Evolutionary conservation across 2,888 invertebrate species (phyloP).

Genomic region (Digitonthophagus gazella): DNA sequence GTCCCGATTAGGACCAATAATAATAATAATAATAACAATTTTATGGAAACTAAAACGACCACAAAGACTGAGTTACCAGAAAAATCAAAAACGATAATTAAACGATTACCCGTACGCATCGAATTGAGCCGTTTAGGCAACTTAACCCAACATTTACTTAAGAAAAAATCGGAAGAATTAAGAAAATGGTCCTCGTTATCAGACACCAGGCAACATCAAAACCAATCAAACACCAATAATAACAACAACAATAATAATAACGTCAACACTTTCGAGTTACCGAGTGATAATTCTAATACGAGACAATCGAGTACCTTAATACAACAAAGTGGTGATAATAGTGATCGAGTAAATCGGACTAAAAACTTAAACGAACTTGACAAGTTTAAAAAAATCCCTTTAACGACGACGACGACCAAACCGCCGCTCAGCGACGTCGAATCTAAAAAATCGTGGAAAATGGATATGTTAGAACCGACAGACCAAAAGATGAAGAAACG

Average conservation of each 20-base stretch:
- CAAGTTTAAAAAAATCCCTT: conserved; percentile 19
- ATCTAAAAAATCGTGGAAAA: conserved; percentile 30
- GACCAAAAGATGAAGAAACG: conserved; percentile 39
- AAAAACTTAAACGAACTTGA: conserved; percentile 34
- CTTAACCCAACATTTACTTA: conserved; percentile 41
- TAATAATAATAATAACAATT: conserved; percentile 28
- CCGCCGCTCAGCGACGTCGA: conserved; percentile 31
- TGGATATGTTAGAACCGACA: conserved; percentile 28
- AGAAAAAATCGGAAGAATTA: conserved; percentile 51
- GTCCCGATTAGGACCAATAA: conserved; percentile 38
- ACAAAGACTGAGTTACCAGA: conserved; percentile 51
- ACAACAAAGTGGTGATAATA: conserved; percentile 26
- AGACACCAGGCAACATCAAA: conserved; percentile 50
- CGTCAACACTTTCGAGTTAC: neutral
- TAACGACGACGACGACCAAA: neutral
- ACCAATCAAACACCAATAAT: neutral
- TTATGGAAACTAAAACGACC: conserved; percentile 39
- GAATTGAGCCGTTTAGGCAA: conserved; percentile 49
- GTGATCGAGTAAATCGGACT: conserved; percentile 34
- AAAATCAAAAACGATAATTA: conserved; percentile 30
- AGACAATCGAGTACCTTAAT: conserved; percentile 1
- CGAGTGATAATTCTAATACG: neutral
- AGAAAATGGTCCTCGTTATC: conserved; percentile 54
- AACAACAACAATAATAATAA: conserved; percentile 24
- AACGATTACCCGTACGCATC: conserved; percentile 41